A percentile compares a stretch with the other conserved stretches of the same genome.
Conservation (phyloP, 2,113 vertebrate genomes). For the Cinclus cinclus region DNA sequence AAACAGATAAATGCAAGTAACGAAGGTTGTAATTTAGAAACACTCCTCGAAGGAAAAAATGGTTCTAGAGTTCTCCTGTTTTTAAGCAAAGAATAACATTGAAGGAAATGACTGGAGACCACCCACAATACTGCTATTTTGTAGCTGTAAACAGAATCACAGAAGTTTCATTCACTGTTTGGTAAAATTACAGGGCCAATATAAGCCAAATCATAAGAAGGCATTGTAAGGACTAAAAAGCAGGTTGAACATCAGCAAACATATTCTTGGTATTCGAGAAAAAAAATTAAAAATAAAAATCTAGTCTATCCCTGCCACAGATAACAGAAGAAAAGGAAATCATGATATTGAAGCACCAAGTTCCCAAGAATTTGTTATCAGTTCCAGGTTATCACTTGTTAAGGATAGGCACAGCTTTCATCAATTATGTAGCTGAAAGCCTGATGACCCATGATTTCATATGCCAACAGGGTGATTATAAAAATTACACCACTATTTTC, state of each 20-base stretch:
- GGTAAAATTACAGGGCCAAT: neutral
- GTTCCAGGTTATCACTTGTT: neutral
- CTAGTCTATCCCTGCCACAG: neutral
- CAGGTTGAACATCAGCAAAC: neutral
- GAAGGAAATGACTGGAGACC: neutral
- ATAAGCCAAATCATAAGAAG: neutral
- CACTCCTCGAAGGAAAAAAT: neutral
- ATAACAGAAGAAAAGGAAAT: neutral
- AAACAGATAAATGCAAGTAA: neutral
- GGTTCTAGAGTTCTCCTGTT: neutral
- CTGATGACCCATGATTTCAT: rapidly evolving
- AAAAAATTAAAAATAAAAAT: neutral
- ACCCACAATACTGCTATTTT: neutral
- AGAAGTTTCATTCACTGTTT: neutral
- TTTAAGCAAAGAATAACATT: neutral
- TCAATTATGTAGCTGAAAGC: neutral
- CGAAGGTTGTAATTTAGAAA: neutral
- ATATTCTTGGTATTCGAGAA: neutral
- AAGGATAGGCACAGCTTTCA: neutral
- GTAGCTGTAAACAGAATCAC: neutral
- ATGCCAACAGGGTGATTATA: neutral
- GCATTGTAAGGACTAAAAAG: neutral
- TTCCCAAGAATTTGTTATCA: neutral
- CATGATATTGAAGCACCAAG: neutral
- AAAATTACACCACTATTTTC: neutral